Base-by-base conservation (phyloP, 2,888 invertebrate genomes). In the Acrocyrtus sp. region DNA sequence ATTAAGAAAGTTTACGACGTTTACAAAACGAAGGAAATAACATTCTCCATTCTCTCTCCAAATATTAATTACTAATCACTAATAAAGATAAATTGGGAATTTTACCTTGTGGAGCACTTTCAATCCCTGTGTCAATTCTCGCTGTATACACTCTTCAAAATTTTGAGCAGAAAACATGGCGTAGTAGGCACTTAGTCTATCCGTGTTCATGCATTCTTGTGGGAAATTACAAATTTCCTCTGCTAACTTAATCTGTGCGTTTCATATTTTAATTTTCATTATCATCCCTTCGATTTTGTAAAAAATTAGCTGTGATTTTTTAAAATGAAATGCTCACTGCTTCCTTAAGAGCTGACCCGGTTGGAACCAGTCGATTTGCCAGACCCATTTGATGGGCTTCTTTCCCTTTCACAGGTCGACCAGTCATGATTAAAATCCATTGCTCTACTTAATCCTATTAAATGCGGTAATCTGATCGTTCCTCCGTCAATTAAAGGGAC, bases 371-470 rank as follows among this genome's bases (percentile, higher is more conserved):
- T 82, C 92, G 88, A 83, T 91, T 92, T 0, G 91, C 93, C 22
- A 98, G 85, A 0, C 98, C 98, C 85, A 91, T 90, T 66, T 90
- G 87, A 24, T 90, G 54, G 0, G 96, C 96, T 83, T 96, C 95
- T 63, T 90, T 87, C 0, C 92, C 93, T 15, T 85, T 86, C 3
- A 97, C 88, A 1, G 89, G 87, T 51, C 95, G 87, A 0, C 97
- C 97, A 0, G 96, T 96, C n/a, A 97, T 86, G 63, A 96, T 90
- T 65, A 97, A n/a, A 84, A 83, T 98, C 97, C 77, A 97, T 84
- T 0, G 97, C 95, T 80, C 92, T 87, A 0, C 95, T 92, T 47
- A 95, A 85, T 0, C 97, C 96, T 73, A 98, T 89, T 82, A 94
- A 87, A 0, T 92, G 88, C 26, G 94, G 92, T 41, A 98, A 86